Percentiles rank a stretch among this genome's conserved stretches.
Conservation (phyloP, 2,888 invertebrate genomes). For the Drosophila recens region DNA sequence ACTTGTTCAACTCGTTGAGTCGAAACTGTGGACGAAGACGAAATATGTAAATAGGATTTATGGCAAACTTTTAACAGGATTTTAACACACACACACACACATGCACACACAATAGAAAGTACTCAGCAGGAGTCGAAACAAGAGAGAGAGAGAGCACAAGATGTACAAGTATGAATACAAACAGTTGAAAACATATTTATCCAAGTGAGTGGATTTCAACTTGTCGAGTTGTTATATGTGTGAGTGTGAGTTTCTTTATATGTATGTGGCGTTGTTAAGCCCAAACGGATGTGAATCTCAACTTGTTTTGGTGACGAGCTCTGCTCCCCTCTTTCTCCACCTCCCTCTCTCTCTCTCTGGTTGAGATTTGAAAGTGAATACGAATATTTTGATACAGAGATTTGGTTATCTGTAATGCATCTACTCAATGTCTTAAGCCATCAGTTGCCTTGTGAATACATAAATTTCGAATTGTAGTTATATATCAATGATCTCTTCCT, state of each 20-base stretch:
- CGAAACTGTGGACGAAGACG: conserved; percentile 27
- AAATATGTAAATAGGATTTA: conserved; percentile 80
- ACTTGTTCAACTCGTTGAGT: conserved; percentile 17
- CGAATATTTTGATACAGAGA: conserved; percentile 22
- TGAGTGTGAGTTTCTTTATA: conserved; percentile 13
- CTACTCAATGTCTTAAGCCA: conserved; percentile 18
- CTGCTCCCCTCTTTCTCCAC: background rate
- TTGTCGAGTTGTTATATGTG: conserved; percentile 3
- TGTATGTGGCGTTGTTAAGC: conserved; percentile 40
- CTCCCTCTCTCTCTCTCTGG: conserved; percentile 2
- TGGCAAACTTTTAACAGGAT: conserved; percentile 78
- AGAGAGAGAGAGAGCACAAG: conserved; percentile 30
- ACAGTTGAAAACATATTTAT: conserved; percentile 75
- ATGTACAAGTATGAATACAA: conserved; percentile 39
- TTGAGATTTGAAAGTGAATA: conserved; percentile 21
- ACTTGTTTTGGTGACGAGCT: conserved; percentile 38
- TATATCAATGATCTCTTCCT: background rate
- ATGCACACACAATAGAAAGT: conserved; percentile 34
- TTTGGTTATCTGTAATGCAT: conserved; percentile 22
- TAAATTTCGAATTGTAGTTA: background rate
- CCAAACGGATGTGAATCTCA: conserved; percentile 40
- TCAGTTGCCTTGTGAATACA: conserved; percentile 2
- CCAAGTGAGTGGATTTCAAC: conserved; percentile 68
- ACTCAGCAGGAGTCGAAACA: conserved; percentile 27
- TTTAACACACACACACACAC: conserved; percentile 54